phyloP scores from a whole-genome alignment of 2,113 vertebrate genomes.

The Polypterus bichir region DNA sequence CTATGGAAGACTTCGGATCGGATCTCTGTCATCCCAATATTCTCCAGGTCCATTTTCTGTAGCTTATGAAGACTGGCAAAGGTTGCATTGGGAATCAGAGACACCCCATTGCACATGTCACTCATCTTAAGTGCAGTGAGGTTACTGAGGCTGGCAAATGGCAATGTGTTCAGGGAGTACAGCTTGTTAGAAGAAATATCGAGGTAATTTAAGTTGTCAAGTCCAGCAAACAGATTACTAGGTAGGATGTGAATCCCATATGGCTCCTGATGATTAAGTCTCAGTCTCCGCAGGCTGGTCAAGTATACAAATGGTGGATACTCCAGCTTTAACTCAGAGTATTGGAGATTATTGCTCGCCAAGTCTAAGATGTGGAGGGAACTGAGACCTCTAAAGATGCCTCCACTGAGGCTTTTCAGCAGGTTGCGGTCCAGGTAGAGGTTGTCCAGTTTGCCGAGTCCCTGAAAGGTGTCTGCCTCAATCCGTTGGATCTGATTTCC shows the following conservation, averaged over 20 bases:
- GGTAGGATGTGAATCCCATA: conserved; percentile 7
- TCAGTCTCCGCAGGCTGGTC: conserved; percentile 5
- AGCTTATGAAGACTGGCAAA: conserved; percentile 12
- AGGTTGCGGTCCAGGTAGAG: conserved; percentile 15
- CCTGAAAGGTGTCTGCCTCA: not conserved
- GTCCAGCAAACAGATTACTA: conserved; percentile 8
- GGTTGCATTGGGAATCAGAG: conserved; percentile 5
- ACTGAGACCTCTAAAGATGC: conserved; percentile 8
- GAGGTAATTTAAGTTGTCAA: not conserved
- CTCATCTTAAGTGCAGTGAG: conserved; percentile 6
- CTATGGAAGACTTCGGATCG: conserved; percentile 1
- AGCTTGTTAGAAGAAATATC: conserved; percentile 15
- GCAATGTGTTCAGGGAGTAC: not conserved
- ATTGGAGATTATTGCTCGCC: conserved; percentile 13
- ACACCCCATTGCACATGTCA: conserved; percentile 9
- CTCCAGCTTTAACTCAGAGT: not conserved
- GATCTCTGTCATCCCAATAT: conserved; percentile 10
- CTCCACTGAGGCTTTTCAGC: not conserved
- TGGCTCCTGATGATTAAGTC: conserved; percentile 7
- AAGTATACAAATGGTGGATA: conserved; percentile 1
- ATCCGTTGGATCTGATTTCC: conserved; percentile 5
- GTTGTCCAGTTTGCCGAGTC: not conserved
- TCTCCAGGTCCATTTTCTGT: conserved; percentile 5
- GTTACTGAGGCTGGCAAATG: not conserved
- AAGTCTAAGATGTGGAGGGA: conserved; percentile 13